phyloP scores from a whole-genome alignment of 2,888 invertebrate species.

The Leucophenga montana region DNA sequence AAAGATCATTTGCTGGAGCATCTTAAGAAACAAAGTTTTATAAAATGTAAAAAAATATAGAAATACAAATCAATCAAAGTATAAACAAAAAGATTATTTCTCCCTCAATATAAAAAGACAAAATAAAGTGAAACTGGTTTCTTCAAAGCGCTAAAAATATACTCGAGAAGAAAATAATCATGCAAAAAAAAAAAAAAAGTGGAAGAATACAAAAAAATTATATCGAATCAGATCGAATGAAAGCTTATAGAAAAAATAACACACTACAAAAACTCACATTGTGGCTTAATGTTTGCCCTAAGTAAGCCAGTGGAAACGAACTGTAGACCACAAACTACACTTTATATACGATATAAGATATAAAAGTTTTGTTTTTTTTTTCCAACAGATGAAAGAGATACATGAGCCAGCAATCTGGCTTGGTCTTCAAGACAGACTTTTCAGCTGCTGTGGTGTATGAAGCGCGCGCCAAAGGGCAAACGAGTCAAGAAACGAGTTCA shows the following conservation, averaged over 20 bases:
- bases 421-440: too few relatives aligned
- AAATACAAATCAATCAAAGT: slow-evolving; percentile 32
- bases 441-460: not conserved
- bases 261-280: slow-evolving; percentile 35
- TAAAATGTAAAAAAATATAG: slow-evolving; percentile 30
- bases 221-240: too few relatives aligned
- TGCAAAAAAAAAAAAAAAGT: slow-evolving; percentile 19
- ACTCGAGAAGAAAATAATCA: slow-evolving; percentile 29
- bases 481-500: slow-evolving; percentile 15
- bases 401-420: not conserved
- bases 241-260: slow-evolving; percentile 43
- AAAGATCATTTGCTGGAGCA: too few relatives aligned
- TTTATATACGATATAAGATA: too few relatives aligned
- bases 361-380: too few relatives aligned
- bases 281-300: slow-evolving; percentile 44
- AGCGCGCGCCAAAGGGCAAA: slow-evolving; percentile 17
- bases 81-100: slow-evolving; percentile 57
- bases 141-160: slow-evolving; percentile 35
- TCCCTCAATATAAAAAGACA: too few relatives aligned
- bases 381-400: too few relatives aligned
- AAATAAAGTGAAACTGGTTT: slow-evolving; percentile 54
- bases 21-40: too few relatives aligned
- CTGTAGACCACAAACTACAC: slow-evolving; percentile 18
- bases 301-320: slow-evolving; percentile 17
- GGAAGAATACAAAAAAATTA: slow-evolving; percentile 15